Conservation (phyloP, 2,888 invertebrate genomes). For the Heteromyza rotundicornis region DNA sequence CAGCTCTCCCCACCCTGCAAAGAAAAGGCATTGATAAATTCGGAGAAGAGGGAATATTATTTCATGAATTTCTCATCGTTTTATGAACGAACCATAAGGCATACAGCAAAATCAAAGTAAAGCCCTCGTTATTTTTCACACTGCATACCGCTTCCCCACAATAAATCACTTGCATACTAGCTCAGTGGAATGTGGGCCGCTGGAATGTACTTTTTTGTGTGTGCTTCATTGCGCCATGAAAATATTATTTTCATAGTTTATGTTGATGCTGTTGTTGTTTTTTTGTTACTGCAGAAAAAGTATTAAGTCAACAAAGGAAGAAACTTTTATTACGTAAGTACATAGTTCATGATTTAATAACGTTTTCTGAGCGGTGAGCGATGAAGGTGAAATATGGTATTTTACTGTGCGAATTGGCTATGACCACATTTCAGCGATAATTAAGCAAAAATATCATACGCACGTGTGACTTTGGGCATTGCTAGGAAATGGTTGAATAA, state of each 20-base stretch:
- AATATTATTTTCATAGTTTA: constrained; percentile 7
- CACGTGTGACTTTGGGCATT: too few species aligned
- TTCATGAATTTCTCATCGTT: too few species aligned
- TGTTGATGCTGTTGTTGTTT: background rate
- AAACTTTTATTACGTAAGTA: background rate
- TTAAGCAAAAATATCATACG: too few species aligned
- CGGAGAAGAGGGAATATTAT: too few species aligned
- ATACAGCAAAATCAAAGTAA: constrained; percentile 8
- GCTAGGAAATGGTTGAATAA: too few species aligned
- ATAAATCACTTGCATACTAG: constrained; percentile 13
- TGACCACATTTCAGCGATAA: too few species aligned
- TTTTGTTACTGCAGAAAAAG: background rate
- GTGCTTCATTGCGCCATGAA: background rate
- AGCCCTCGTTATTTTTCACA: background rate
- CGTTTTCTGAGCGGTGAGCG: background rate
- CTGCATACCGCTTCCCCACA: background rate
- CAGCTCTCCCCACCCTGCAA: too few species aligned
- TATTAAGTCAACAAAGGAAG: constrained; percentile 10
- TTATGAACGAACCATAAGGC: too few species aligned
- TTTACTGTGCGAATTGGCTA: too few species aligned
- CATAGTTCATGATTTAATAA: constrained; percentile 18
- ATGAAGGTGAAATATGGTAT: too few species aligned
- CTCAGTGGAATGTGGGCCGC: background rate
- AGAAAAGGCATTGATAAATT: background rate
- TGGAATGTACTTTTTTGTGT: background rate